Conservation (phyloP, 2,113 vertebrate genomes). For the Corapipo altera region DNA sequence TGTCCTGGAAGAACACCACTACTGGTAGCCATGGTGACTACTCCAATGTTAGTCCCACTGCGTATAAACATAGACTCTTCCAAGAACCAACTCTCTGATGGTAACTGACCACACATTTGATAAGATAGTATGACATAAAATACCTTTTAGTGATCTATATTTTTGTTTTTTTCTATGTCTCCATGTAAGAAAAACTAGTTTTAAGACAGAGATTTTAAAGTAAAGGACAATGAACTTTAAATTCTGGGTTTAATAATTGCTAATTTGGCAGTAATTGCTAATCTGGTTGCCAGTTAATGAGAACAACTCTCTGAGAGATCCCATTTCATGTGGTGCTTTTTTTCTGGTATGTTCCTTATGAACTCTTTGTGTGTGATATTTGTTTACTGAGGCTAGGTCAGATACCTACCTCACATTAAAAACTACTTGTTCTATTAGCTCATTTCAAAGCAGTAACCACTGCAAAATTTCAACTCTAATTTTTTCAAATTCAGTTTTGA, state of each 20-base stretch:
- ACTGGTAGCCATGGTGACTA: constrained; percentile 20
- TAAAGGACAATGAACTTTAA: neutral
- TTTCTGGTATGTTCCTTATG: neutral
- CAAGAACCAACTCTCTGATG: neutral
- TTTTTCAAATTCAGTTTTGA: neutral
- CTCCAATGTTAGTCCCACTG: neutral
- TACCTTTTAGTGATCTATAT: neutral
- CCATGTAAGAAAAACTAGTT: neutral
- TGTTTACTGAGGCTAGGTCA: neutral
- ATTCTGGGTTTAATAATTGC: neutral
- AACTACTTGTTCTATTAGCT: neutral
- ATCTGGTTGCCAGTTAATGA: neutral
- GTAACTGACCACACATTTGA: neutral
- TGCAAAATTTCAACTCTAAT: neutral
- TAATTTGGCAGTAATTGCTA: constrained; percentile 17
- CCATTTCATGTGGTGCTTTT: neutral
- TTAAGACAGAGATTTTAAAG: neutral
- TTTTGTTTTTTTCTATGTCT: neutral
- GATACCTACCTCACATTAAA: neutral
- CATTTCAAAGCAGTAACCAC: neutral
- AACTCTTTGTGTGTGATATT: neutral
- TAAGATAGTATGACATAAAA: neutral
- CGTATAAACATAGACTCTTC: neutral
- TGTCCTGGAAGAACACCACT: neutral
- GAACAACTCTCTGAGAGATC: neutral